These are phyloP conservation scores for Hypolimnas misippus DNA, from an alignment of 2,888 invertebrate species.

Conservation along the genomic window DNA sequence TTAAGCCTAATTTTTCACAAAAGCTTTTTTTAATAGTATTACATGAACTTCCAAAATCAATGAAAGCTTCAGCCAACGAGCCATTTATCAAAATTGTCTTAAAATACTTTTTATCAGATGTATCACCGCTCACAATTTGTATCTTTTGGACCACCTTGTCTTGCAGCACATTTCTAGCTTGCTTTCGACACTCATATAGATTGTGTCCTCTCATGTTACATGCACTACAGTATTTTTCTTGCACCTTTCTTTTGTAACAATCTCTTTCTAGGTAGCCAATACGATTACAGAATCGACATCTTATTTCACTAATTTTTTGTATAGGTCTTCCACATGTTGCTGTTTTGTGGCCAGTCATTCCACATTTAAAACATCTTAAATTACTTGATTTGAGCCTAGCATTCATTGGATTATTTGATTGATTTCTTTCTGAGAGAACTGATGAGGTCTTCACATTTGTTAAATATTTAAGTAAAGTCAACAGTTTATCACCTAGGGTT, in stretches of 20 bases:
- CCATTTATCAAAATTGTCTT: not conserved
- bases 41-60: slow-evolving; percentile 10
- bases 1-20: not conserved
- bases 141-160: not conserved
- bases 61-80: not conserved
- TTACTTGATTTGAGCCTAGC: not conserved
- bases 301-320: not conserved
- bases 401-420: not conserved
- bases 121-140: not conserved
- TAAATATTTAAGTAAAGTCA: not conserved
- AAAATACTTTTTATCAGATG: slow-evolving; percentile 7
- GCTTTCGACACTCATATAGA: not conserved
- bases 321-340: not conserved
- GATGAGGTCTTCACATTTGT: not conserved
- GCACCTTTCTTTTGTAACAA: not conserved
- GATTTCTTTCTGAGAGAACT: not conserved
- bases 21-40: not conserved
- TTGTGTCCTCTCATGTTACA: not conserved
- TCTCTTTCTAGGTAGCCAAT: not conserved
- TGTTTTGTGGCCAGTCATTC: not conserved
- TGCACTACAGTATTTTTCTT: not conserved
- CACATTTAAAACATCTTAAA: not conserved
- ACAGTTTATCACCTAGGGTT: not conserved
- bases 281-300: not conserved
- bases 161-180: not conserved